Percentiles rank a stretch among this genome's conserved stretches.
These are phyloP conservation scores for Lucinisca nassula DNA, from an alignment of 2,888 invertebrate genomes.

Conservation along the genomic window DNA sequence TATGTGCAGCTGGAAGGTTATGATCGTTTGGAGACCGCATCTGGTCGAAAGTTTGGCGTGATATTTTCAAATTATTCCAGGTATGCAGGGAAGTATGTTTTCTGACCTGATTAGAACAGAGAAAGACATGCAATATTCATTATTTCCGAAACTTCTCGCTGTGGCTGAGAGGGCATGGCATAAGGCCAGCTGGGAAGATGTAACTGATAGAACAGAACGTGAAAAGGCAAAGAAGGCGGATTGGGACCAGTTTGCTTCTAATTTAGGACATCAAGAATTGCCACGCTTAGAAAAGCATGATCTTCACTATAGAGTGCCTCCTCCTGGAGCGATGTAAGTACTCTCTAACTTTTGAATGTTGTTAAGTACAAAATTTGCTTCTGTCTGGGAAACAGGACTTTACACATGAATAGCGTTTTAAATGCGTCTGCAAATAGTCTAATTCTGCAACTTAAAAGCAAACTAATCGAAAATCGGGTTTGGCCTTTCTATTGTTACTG, in stretches of 20 bases:
- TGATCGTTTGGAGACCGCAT: no score
- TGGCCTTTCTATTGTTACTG: no score
- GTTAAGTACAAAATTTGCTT: no score
- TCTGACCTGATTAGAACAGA: constrained; percentile 75
- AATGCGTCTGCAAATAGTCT: no score
- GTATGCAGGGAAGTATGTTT: constrained; percentile 83
- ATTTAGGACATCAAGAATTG: constrained; percentile 79
- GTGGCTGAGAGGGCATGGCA: constrained; percentile 86
- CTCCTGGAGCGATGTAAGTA: constrained; percentile 81
- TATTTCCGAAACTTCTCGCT: constrained; percentile 80
- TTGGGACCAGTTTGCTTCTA: constrained; percentile 79
- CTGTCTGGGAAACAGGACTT: no score
- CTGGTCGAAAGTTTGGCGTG: no score
- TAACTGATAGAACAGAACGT: constrained; percentile 44
- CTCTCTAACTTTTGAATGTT: no score
- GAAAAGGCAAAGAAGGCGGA: constrained; percentile 58
- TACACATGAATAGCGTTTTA: no score
- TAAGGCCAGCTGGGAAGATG: constrained; percentile 82
- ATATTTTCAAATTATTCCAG: no score
- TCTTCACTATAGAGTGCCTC: constrained; percentile 76
- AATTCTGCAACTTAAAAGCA: no score
- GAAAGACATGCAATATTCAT: constrained; percentile 76
- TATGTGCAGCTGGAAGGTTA: no score
- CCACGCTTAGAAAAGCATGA: constrained; percentile 72
- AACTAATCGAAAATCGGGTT: no score